Conservation (phyloP, 2,797 vertebrate genomes). For the Mormyrops boulengeri region DNA sequence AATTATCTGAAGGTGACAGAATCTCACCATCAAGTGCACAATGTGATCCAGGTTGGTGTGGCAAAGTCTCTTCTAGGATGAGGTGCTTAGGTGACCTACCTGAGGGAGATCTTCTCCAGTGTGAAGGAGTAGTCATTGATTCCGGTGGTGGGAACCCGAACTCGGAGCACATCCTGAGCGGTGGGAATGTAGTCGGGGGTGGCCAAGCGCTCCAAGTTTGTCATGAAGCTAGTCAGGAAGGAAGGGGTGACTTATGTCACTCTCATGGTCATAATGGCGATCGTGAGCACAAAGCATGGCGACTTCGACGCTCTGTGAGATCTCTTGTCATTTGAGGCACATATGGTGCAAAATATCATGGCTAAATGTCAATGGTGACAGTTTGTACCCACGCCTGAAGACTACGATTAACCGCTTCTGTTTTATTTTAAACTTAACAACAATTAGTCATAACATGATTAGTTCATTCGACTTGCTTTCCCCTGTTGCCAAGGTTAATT, state of each 20-base stretch:
- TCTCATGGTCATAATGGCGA: background rate
- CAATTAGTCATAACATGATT: background rate
- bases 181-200: constrained; percentile 83
- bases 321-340: background rate
- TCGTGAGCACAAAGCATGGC: background rate
- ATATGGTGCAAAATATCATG: background rate
- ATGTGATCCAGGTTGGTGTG: background rate
- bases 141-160: constrained; percentile 90
- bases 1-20: background rate
- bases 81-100: constrained; percentile 53
- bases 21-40: background rate
- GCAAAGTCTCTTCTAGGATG: background rate
- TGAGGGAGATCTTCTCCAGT: constrained; percentile 89
- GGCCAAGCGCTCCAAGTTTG: constrained; percentile 81
- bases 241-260: background rate
- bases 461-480: background rate
- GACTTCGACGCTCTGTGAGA: background rate
- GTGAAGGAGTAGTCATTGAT: constrained; percentile 95
- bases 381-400: background rate
- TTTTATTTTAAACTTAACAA: background rate
- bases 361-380: background rate
- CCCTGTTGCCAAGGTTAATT: background rate
- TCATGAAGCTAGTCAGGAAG: constrained; percentile 74
- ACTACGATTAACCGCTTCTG: background rate
- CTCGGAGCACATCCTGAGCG: constrained; percentile 89